Evolutionary conservation across 2,797 vertebrate genomes (phyloP).

Genomic region (Notolabrus celidotus): DNA sequence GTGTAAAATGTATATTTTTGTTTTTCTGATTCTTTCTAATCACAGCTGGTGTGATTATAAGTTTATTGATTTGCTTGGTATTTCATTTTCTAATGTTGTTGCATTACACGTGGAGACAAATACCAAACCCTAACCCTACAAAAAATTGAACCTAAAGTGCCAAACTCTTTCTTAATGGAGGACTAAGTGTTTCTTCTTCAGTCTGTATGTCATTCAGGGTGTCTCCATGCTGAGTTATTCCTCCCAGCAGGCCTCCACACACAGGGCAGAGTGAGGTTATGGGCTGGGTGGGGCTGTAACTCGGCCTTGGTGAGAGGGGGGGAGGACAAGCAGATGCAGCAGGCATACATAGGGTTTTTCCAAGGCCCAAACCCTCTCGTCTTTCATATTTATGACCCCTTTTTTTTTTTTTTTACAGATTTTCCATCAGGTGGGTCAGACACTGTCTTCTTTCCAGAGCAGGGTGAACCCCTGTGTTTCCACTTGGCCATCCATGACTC

Average conservation of each 20-base stretch:
- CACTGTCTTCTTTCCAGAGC: slow-evolving; percentile 62
- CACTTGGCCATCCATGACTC: slow-evolving; percentile 47
- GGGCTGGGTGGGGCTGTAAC: slow-evolving; percentile 33
- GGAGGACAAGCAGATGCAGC: slow-evolving; percentile 21
- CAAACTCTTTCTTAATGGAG: not conserved
- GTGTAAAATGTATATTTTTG: too few species aligned
- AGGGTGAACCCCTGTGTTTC: slow-evolving; percentile 63
- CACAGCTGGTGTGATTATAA: too few species aligned
- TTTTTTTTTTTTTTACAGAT: slow-evolving; percentile 54
- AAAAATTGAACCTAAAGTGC: not conserved
- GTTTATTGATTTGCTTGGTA: too few species aligned
- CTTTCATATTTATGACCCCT: slow-evolving; percentile 49
- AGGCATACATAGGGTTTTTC: slow-evolving; percentile 48
- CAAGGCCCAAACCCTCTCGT: slow-evolving; percentile 27
- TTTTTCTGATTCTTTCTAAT: too few species aligned
- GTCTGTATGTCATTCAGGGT: slow-evolving; percentile 7
- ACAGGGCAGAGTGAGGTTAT: slow-evolving; percentile 27
- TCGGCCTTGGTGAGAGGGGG: slow-evolving; percentile 16
- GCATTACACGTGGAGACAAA: too few species aligned
- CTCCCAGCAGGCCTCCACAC: slow-evolving; percentile 25
- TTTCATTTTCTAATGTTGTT: too few species aligned
- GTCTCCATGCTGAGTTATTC: slow-evolving; percentile 21
- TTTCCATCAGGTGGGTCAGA: slow-evolving; percentile 74
- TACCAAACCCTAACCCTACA: too few species aligned
- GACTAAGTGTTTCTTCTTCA: not conserved